A percentile compares a stretch with the other conserved stretches of the same genome.
Evolutionary conservation across 53 echinoderm and acorn worm genomes (phyloP).

Genomic region (Hippasteria phrygiana): DNA sequence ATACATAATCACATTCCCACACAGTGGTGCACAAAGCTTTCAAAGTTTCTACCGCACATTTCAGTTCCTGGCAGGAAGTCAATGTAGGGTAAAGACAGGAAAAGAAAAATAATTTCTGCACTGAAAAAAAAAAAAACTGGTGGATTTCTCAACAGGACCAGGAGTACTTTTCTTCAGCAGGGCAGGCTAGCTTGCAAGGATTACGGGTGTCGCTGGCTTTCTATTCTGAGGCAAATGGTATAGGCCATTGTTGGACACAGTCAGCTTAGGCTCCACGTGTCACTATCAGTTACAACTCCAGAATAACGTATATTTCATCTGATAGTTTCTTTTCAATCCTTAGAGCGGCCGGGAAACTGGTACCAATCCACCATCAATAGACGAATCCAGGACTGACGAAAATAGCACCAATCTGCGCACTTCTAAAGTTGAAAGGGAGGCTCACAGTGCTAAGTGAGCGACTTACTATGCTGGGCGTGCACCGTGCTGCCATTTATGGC

Average conservation of each 20-base stretch:
- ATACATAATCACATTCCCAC: no score
- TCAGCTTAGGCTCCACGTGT: slow-evolving; percentile 32
- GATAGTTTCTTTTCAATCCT: slow-evolving; percentile 28
- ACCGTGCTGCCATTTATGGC: no score
- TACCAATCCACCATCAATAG: background rate
- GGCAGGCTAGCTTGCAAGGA: slow-evolving; percentile 4
- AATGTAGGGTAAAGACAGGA: background rate
- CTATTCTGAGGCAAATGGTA: background rate
- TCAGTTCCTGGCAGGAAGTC: background rate
- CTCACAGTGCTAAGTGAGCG: no score
- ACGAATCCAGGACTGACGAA: no score
- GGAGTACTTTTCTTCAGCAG: background rate
- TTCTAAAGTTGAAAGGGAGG: no score
- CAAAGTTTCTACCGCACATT: background rate
- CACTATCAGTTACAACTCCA: slow-evolving; percentile 61
- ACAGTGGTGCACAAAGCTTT: no score
- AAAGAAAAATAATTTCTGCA: background rate
- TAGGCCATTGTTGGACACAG: slow-evolving; percentile 31
- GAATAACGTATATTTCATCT: slow-evolving; percentile 15
- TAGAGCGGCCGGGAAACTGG: background rate
- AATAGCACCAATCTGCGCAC: no score
- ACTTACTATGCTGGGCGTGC: no score
- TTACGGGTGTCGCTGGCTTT: slow-evolving; percentile 5
- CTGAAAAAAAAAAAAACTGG: slow-evolving; percentile 25
- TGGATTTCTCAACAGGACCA: background rate